phyloP scores from a whole-genome alignment of 1,140 invertebrate species.

The Drosophila fuyamai region DNA sequence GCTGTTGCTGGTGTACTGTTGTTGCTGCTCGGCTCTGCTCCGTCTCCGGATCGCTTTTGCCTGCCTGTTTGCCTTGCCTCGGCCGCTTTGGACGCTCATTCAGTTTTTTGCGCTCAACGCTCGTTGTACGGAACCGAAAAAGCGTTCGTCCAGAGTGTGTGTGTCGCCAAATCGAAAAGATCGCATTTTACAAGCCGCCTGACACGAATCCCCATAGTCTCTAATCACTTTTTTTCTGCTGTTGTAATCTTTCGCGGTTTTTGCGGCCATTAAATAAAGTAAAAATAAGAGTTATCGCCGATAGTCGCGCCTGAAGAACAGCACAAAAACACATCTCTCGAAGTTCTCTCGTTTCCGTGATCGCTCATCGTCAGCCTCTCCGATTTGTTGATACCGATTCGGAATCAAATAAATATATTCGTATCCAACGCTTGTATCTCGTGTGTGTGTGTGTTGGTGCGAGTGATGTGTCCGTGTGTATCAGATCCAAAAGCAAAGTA shows the following conservation, averaged over 20 bases:
- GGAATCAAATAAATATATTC: conserved; percentile 50
- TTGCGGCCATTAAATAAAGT: conserved; percentile 39
- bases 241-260: conserved; percentile 62
- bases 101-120: conserved; percentile 82
- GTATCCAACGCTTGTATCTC: conserved; percentile 29
- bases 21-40: conserved; percentile 48
- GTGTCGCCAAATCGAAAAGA: conserved; percentile 66
- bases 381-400: conserved; percentile 55
- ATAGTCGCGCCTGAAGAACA: conserved; percentile 58
- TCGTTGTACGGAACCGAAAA: conserved; percentile 81
- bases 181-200: conserved; percentile 19
- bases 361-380: conserved; percentile 43
- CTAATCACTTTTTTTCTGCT: conserved; percentile 44
- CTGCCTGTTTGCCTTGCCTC: conserved; percentile 79
- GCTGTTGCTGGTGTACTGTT: conserved; percentile 9
- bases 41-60: conserved; percentile 50
- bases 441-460: conserved; percentile 17
- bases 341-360: conserved; percentile 55
- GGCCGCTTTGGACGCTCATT: conserved; percentile 78
- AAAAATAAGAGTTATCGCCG: conserved; percentile 42
- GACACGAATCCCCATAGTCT: conserved; percentile 6
- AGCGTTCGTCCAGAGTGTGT: conserved; percentile 52
- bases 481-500: conserved; percentile 34
- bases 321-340: conserved; percentile 54
- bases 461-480: conserved; percentile 29